Evolutionary conservation across 1,140 invertebrate species (phyloP).

Genomic region (Tribolium castaneum): DNA sequence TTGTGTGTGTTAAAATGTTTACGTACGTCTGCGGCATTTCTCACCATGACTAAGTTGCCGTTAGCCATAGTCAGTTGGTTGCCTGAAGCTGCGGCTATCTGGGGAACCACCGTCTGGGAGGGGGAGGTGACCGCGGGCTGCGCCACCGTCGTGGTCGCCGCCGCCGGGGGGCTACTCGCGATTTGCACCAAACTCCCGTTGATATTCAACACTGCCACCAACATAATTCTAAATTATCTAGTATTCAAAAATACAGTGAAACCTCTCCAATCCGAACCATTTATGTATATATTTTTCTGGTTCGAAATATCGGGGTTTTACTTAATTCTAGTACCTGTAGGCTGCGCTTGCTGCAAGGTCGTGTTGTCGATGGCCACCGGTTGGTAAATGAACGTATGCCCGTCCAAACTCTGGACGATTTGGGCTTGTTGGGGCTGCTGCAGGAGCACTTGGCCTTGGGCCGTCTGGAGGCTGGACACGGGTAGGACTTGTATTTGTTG

Average conservation of each 20-base stretch:
- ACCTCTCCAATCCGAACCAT: background rate
- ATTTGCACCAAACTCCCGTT: conserved; percentile 81
- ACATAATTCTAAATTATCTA: conserved; percentile 24
- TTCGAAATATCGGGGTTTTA: no score
- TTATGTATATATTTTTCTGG: background rate
- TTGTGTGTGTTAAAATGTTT: conserved; percentile 45
- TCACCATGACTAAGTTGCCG: conserved; percentile 74
- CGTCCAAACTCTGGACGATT: conserved; percentile 90
- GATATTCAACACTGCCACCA: conserved; percentile 74
- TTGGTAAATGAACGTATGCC: conserved; percentile 93
- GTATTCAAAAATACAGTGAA: no score
- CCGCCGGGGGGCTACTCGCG: conserved; percentile 63
- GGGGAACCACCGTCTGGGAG: conserved; percentile 58
- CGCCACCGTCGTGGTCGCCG: conserved; percentile 60
- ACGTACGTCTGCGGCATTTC: conserved; percentile 64
- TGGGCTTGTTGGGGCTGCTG: conserved; percentile 78
- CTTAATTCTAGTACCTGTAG: conserved; percentile 65
- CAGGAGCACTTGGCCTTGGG: conserved; percentile 68
- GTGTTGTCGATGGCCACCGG: conserved; percentile 74
- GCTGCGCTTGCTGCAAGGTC: conserved; percentile 70
- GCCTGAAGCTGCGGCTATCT: conserved; percentile 55
- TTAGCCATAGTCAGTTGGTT: conserved; percentile 66
- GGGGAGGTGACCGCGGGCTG: conserved; percentile 62
- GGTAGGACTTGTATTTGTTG: conserved; percentile 75
- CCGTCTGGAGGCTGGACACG: conserved; percentile 64